Conservation (phyloP, 2,113 vertebrate species). For the Natator depressus region DNA sequence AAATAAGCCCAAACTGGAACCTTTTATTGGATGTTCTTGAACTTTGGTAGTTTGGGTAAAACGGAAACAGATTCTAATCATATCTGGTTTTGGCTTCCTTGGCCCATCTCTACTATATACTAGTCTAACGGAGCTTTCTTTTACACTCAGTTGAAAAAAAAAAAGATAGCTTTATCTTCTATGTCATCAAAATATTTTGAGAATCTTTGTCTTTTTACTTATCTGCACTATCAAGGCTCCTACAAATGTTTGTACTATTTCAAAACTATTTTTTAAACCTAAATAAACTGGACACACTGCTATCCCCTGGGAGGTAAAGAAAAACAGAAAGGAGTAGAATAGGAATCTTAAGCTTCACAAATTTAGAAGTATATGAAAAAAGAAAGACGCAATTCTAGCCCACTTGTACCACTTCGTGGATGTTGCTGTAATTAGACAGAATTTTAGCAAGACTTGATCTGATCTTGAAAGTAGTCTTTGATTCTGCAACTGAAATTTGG, state of each 20-base stretch:
- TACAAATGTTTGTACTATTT: neutral
- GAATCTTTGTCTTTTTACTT: neutral
- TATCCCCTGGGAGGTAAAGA: neutral
- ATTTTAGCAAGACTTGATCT: neutral
- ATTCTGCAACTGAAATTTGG: neutral
- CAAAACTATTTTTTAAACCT: neutral
- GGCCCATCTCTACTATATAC: neutral
- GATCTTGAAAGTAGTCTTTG: neutral
- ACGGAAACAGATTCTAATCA: neutral
- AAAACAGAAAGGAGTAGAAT: neutral
- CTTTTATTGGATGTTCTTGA: neutral
- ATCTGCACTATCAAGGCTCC: neutral
- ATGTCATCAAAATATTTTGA: neutral
- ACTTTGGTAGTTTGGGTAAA: neutral
- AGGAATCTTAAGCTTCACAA: neutral
- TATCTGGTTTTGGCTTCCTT: neutral
- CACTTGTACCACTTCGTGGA: neutral
- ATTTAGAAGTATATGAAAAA: neutral
- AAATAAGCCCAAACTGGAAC: neutral
- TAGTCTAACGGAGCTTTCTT: neutral
- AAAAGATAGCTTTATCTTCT: neutral
- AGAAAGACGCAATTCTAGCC: neutral
- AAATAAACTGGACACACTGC: neutral
- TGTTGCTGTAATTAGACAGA: neutral
- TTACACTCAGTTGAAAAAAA: neutral